phyloP scores from a whole-genome alignment of 2,797 vertebrate species.

The Smutsia gigantea region DNA sequence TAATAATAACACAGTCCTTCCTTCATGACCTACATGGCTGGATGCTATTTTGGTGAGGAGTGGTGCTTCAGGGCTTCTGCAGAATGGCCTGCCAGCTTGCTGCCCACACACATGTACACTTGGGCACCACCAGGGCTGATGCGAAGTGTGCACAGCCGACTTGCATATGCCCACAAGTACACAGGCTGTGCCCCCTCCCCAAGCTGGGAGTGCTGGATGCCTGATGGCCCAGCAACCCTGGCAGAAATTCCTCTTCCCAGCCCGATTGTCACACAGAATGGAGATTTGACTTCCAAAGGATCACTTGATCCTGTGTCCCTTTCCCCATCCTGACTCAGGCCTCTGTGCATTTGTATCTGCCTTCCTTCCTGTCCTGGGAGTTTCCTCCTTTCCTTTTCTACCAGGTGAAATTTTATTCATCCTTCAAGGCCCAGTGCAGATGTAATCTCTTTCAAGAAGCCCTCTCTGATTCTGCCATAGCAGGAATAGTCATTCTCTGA shows the following conservation, averaged over 20 bases:
- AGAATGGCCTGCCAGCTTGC: neutral
- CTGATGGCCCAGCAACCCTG: neutral
- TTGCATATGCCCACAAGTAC: neutral
- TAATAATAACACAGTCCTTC: constrained; percentile 79
- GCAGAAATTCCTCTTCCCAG: neutral
- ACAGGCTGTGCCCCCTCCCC: fast-evolving
- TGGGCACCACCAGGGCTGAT: neutral
- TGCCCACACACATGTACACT: fast-evolving
- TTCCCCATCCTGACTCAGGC: neutral
- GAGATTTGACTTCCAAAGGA: neutral
- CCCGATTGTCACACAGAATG: neutral
- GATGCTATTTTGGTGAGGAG: constrained; percentile 72
- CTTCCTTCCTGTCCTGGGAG: neutral
- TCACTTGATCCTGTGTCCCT: neutral
- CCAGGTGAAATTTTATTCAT: neutral
- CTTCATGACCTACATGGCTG: constrained; percentile 78
- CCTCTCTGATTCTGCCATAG: fast-evolving
- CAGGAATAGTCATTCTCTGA: neutral
- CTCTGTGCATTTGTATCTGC: neutral
- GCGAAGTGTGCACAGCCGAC: neutral
- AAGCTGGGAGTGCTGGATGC: neutral
- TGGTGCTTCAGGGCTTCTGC: neutral
- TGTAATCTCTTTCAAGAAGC: neutral
- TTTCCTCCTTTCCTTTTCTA: neutral
- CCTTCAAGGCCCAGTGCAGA: neutral